phyloP scores from a whole-genome alignment of 2,113 vertebrate genomes.

The Zapornia atra region DNA sequence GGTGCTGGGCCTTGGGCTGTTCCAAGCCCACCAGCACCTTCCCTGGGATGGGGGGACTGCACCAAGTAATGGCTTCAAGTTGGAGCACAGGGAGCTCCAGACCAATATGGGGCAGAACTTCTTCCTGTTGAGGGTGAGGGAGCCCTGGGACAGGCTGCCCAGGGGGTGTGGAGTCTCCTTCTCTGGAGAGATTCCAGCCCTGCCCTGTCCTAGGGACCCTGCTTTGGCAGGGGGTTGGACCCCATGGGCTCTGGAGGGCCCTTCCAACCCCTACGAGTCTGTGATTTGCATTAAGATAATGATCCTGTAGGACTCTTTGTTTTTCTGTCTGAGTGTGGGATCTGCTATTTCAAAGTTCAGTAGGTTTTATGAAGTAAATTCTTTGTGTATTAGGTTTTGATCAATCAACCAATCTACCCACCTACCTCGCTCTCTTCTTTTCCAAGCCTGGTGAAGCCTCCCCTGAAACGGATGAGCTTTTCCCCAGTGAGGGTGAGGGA shows the following conservation, averaged over 20 bases:
- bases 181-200: no score
- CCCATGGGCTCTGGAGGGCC: no score
- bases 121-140: no score
- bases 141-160: no score
- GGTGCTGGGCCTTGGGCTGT: not conserved
- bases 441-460: constrained; percentile 94
- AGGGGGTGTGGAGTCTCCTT: no score
- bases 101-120: no score
- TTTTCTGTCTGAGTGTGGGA: not conserved
- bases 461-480: constrained; percentile 93
- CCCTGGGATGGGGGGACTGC: not conserved
- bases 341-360: not conserved
- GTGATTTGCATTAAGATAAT: not conserved
- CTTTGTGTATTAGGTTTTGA: not conserved
- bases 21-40: not conserved
- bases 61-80: no score
- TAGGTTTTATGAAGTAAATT: accelerated
- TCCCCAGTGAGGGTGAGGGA: no score
- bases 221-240: no score
- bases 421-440: not conserved
- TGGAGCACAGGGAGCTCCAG: no score
- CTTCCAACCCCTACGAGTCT: no score
- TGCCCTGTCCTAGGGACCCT: no score
- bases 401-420: not conserved
- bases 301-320: not conserved